Base-by-base conservation (phyloP, 2,888 invertebrate species). In the Chrysotoxum bicinctum region DNA sequence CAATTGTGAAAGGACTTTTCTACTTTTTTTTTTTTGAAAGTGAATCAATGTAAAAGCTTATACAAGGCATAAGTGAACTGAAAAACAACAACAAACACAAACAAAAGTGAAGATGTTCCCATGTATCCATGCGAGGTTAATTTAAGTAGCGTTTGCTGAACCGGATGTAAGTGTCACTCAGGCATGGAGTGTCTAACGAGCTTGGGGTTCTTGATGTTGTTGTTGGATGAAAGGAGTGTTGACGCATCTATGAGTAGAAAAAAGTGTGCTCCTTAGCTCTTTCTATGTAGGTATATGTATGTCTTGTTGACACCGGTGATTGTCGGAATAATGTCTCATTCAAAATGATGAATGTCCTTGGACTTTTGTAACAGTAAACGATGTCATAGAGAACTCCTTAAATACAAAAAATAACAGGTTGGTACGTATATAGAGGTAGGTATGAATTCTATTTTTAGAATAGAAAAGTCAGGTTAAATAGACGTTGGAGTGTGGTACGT, bases 161-260 rank as follows among this genome's bases (percentile, higher is more conserved):
- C 32, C 54, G 54, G 77, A 78, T 62, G 35, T 70, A 45, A 78
- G 77, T 70, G 70, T 70, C 77, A 78, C 45, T 78, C 62, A 70
- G 23, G 35, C 77, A 37, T 70, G 70, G 54, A 70, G 54, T 45
- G 58, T 62, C 62, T 78, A 78, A 78, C 62, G 48, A 78, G 77
- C 69, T 45, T 10, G n/a, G 26, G 52, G 26, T 37, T 40, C n/a
- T 23, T 50, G 35, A 14, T 32, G 21, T 32, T 32, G 1, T 35
- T 66, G 32, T 26, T 43, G 43, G 10, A 43, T 19, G 19, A 66
- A 19, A 68, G 21, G 21, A 10, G n/a, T 76, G 64, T 66, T 56
- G 54, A 56, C 45, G 35, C 56, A 9, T 6, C n/a, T 7, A 10
- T n/a, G n/a, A 54, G 54, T 21, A 60, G 26, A 50, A 58, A 48